Evolutionary conservation across 2,113 vertebrate species (phyloP), one percentile per base, ranked within the genome.

Genomic region (Trematomus loennbergii): DNA sequence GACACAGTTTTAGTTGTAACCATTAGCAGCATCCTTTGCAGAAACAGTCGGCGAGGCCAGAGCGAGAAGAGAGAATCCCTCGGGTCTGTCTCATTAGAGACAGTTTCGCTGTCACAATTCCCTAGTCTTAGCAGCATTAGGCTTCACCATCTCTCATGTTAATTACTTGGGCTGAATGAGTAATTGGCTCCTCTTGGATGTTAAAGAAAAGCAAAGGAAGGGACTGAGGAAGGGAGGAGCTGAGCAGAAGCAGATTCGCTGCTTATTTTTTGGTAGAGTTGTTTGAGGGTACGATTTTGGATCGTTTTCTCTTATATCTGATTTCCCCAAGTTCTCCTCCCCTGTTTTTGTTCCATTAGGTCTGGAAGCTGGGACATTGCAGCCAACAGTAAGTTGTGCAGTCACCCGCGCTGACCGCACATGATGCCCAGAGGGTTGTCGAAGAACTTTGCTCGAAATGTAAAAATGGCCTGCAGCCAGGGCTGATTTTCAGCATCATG

Each of bases 111-210:
- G 84, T 90, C 74, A 88, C 74, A 63, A 54, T 79, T 71, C 80
- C 83, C 58, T 6, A 58, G 81, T 77, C 58, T 86, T 60, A 69
- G 79, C 76, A 58, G 82, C 81, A 63, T 87, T 83, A 80, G 75
- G 59, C 73, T 79, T 78, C 62, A 20, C 75, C 66, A 72, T 89
- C 69, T 72, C 73, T 86, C 82, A 48, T 83, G 86, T 82, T 92
- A 92, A 92, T 93, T 90, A 91, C 84, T 58, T 55, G 48, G 74
- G 61, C 64, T 72, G 57, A 60, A 5, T 70, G 72, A 91, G 83
- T 87, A 91, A 92, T 88, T 83, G 83, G 73, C 65, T 90, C 33
- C 59, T 84, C 59, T 62, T 78, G 81, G 71, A 76, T 67, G 48
- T 62, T 69, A 54, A 79, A 74, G 80, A 70, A 45, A 67, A 71